A percentile compares a stretch with the other conserved stretches of the same genome.
Conservation (phyloP, 1,140 invertebrate genomes). For the Drosophila pachea region DNA sequence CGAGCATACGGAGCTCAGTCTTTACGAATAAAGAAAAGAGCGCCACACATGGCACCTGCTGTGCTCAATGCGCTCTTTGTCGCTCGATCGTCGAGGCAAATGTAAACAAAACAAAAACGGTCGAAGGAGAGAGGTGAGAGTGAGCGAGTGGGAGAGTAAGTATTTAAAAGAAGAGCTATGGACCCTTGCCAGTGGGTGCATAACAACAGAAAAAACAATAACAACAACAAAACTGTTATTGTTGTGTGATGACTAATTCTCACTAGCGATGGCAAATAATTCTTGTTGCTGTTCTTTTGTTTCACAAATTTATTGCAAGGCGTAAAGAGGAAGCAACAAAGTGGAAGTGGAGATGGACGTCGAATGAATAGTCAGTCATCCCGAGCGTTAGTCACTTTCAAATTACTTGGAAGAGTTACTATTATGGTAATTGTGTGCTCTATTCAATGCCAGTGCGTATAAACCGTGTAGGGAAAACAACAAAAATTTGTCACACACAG, state of each 20-base stretch:
- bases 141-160: slow-evolving; percentile 10
- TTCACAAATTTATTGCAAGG: slow-evolving; percentile 45
- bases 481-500: slow-evolving; percentile 30
- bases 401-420: slow-evolving; percentile 43
- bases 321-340: slow-evolving; percentile 62
- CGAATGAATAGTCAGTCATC: slow-evolving; percentile 24
- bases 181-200: slow-evolving; percentile 65
- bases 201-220: slow-evolving; percentile 29
- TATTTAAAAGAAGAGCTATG: slow-evolving; percentile 49
- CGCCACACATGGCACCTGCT: slow-evolving; percentile 40
- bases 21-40: slow-evolving; percentile 30
- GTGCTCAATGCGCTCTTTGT: slow-evolving; percentile 40
- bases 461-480: slow-evolving; percentile 14
- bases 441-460: slow-evolving; percentile 3
- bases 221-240: slow-evolving; percentile 15
- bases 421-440: neutral
- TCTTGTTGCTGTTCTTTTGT: slow-evolving; percentile 43
- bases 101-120: slow-evolving; percentile 65
- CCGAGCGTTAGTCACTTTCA: slow-evolving; percentile 53
- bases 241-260: slow-evolving; percentile 61
- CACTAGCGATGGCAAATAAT: slow-evolving; percentile 23
- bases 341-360: slow-evolving; percentile 64
- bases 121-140: slow-evolving; percentile 11
- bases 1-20: neutral
- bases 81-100: slow-evolving; percentile 53